These are phyloP conservation scores for Sebastes itinus DNA, from an alignment of 2,797 vertebrate species.

Conservation along the genomic window DNA sequence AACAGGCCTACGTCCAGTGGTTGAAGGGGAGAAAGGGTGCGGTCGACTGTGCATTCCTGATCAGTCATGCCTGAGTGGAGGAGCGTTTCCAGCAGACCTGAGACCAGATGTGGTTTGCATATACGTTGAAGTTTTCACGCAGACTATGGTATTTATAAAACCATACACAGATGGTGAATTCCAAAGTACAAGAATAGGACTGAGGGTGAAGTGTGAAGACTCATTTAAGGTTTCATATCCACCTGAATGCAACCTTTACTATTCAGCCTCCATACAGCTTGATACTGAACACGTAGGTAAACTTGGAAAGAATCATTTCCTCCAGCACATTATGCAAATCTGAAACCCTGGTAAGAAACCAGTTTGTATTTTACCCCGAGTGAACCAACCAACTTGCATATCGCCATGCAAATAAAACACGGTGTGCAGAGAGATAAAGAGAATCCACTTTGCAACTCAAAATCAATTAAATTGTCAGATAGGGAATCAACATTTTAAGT, in stretches of 20 bases:
- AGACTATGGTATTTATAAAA: conserved; percentile 10
- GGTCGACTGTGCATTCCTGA: conserved; percentile 76
- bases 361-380: not conserved
- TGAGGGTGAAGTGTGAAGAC: not conserved
- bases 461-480: not conserved
- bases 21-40: conserved; percentile 69
- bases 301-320: not conserved
- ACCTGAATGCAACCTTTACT: not conserved
- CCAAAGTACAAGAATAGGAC: not conserved
- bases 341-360: not conserved
- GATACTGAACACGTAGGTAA: not conserved
- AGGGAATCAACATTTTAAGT: not conserved
- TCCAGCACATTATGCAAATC: not conserved
- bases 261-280: not conserved
- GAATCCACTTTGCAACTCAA: not conserved
- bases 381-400: not conserved
- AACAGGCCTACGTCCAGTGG: conserved; percentile 63
- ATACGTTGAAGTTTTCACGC: conserved; percentile 28
- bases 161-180: conserved; percentile 18
- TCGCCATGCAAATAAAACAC: not conserved
- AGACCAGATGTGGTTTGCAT: conserved; percentile 67
- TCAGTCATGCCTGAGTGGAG: conserved; percentile 71
- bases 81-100: conserved; percentile 59
- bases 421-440: not conserved
- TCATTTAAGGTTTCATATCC: not conserved